Evolutionary conservation across 2,113 vertebrate genomes (phyloP).

Genomic region (Nothoprocta perdicaria): DNA sequence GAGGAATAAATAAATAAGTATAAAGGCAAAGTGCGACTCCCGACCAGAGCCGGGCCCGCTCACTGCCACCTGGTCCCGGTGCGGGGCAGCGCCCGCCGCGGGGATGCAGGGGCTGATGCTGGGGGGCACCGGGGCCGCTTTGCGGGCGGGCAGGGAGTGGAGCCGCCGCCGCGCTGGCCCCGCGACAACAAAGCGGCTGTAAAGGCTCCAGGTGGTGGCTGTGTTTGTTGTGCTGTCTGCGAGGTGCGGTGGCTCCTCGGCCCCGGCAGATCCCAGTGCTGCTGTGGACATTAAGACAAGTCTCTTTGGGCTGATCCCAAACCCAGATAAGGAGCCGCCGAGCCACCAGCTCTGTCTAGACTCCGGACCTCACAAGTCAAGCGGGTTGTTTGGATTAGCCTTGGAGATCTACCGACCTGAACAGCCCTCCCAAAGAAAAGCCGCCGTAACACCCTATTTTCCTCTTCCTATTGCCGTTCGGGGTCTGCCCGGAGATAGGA

Average conservation of each 20-base stretch:
- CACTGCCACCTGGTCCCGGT: not conserved
- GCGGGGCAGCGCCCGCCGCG: not conserved
- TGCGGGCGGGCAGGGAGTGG: not conserved
- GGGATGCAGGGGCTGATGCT: too few species aligned
- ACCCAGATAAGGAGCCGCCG: constrained; percentile 86
- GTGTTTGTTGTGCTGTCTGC: constrained; percentile 78
- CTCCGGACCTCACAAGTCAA: constrained; percentile 87
- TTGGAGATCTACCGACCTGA: constrained; percentile 82
- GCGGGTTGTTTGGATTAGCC: constrained; percentile 86
- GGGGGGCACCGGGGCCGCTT: too few species aligned
- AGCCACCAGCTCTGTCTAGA: constrained; percentile 86
- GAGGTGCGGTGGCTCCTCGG: constrained; percentile 67
- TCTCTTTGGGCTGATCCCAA: constrained; percentile 84
- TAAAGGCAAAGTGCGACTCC: too few species aligned
- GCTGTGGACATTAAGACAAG: constrained; percentile 77
- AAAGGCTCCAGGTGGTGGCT: constrained; percentile 77
- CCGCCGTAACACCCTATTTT: constrained; percentile 73
- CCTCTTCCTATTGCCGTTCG: constrained; percentile 51
- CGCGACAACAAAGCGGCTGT: constrained; percentile 75
- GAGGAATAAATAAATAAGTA: too few species aligned
- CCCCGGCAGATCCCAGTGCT: constrained; percentile 67
- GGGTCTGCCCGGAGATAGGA: constrained; percentile 18
- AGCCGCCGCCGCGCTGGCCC: not conserved
- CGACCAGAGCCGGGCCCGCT: too few species aligned
- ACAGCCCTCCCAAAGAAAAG: constrained; percentile 72